Conservation (phyloP, 1,140 invertebrate species). For the Babylonia areolata region DNA sequence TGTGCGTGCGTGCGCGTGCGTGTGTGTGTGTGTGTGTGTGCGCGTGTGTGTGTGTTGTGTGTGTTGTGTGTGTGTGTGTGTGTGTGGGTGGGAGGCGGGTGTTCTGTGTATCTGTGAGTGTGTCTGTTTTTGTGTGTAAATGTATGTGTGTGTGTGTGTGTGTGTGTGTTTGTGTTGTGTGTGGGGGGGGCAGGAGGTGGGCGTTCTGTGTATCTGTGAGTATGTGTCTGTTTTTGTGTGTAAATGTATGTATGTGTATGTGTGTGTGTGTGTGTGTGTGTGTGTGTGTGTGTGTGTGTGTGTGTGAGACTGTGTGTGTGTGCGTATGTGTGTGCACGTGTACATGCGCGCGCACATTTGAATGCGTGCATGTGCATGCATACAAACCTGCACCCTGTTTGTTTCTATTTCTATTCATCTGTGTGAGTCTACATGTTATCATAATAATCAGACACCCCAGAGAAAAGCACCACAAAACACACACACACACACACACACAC, state of each 20-base stretch:
- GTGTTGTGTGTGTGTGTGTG: background rate
- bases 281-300: background rate
- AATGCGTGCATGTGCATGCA: no score
- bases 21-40: background rate
- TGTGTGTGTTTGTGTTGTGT: no score
- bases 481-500: no score
- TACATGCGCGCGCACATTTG: no score
- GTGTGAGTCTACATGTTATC: no score
- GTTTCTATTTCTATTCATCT: no score
- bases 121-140: background rate
- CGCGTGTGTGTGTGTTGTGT: no score
- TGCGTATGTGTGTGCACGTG: background rate
- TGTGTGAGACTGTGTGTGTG: background rate
- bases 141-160: background rate
- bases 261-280: background rate
- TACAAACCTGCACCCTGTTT: no score
- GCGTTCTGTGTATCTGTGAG: background rate
- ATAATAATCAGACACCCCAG: no score
- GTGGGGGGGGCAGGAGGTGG: background rate
- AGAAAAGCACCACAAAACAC: no score
- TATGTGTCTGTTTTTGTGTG: background rate
- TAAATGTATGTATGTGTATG: constrained; percentile 3
- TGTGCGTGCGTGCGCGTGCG: background rate
- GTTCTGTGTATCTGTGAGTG: no score
- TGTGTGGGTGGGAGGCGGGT: no score